Evolutionary conservation across 2,797 vertebrate genomes (phyloP).

Genomic region (Phoeniculus purpureus): DNA sequence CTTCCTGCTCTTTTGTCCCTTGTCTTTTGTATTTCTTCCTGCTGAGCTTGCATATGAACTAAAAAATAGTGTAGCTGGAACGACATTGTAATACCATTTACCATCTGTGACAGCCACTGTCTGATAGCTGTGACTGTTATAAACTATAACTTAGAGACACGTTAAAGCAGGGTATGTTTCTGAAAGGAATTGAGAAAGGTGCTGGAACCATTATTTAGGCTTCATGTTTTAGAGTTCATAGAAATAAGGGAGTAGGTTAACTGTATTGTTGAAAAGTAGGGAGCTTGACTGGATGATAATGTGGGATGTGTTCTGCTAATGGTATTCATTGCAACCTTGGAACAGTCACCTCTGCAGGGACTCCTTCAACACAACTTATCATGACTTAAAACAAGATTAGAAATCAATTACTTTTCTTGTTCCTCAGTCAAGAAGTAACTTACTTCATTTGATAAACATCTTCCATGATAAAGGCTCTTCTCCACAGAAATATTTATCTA

Average conservation of each 20-base stretch:
- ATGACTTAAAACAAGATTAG: neutral
- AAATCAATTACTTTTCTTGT: slow-evolving; percentile 1
- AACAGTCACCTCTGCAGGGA: neutral
- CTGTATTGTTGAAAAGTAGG: neutral
- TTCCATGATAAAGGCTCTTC: neutral
- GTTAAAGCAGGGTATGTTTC: neutral
- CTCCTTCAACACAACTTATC: neutral
- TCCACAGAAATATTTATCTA: too few relatives aligned
- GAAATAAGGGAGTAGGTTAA: neutral
- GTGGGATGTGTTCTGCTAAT: neutral
- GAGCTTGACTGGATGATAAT: neutral
- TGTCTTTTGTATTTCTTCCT: slow-evolving; percentile 11
- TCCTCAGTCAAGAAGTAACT: neutral
- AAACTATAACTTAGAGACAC: neutral
- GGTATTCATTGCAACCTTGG: neutral
- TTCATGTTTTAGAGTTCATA: neutral
- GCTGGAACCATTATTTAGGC: neutral
- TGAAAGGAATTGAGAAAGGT: neutral
- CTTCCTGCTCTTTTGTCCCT: slow-evolving; percentile 29
- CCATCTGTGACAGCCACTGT: neutral
- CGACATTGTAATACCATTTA: neutral
- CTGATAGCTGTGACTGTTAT: neutral
- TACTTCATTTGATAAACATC: neutral
- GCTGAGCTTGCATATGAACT: slow-evolving; percentile 15
- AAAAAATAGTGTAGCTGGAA: neutral